Conservation (phyloP, 2,888 invertebrate species). For the Sturmia bella region DNA sequence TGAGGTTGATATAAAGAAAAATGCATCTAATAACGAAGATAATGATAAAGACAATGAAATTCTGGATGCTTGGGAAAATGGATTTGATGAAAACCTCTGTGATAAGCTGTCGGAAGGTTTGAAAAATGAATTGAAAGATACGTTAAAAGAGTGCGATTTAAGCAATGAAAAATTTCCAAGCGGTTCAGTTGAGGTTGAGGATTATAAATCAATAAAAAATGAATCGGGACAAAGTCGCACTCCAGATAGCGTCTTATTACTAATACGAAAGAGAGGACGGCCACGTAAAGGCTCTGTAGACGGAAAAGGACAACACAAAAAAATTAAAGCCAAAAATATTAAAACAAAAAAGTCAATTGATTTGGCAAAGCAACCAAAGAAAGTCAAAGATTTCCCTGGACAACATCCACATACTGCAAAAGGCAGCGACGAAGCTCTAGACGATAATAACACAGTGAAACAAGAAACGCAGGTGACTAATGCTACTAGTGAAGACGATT, state of each 20-base stretch:
- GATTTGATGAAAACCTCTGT: conserved; percentile 32
- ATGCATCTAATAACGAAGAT: neutral
- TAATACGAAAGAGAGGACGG: conserved; percentile 38
- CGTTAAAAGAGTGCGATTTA: conserved; percentile 7
- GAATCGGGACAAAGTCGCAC: neutral
- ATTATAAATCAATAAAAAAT: conserved; percentile 6
- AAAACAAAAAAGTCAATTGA: neutral
- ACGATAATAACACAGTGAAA: neutral
- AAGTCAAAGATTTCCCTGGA: neutral
- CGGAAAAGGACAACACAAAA: neutral
- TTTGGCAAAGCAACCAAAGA: neutral
- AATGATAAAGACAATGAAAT: neutral
- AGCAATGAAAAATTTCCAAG: conserved; percentile 70
- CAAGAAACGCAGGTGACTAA: neutral
- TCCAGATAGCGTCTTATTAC: neutral
- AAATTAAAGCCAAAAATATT: neutral
- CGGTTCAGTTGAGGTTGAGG: conserved; percentile 59
- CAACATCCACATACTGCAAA: neutral
- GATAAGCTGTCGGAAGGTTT: conserved; percentile 17
- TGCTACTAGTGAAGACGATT: neutral
- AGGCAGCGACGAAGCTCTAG: neutral
- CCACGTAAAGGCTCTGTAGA: conserved; percentile 2
- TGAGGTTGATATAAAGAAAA: neutral
- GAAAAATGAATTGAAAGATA: neutral
- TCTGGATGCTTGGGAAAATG: neutral